Conservation (phyloP, 2,113 vertebrate species). For the Actinemys pallida region DNA sequence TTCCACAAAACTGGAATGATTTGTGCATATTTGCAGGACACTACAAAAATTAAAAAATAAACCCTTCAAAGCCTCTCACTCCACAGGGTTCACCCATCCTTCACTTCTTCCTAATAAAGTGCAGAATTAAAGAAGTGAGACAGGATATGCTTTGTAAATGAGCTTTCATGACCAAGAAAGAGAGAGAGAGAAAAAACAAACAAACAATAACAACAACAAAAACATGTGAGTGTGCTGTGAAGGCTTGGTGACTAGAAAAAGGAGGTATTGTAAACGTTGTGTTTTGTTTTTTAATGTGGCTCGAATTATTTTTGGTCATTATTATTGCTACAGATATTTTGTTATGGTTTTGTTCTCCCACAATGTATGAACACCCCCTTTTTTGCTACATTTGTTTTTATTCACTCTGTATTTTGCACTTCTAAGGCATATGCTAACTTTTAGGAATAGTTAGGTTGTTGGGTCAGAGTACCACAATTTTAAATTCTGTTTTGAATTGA, state of each 20-base stretch:
- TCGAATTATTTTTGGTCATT: background rate
- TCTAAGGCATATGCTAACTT: background rate
- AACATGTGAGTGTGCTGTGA: background rate
- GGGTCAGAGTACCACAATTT: background rate
- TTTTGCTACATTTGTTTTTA: background rate
- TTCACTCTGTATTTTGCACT: background rate
- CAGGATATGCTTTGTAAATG: background rate
- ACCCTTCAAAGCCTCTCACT: background rate
- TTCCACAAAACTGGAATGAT: background rate
- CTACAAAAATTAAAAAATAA: background rate
- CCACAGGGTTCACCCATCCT: background rate
- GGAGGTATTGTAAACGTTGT: background rate
- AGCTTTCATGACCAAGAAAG: background rate
- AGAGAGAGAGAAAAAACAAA: background rate
- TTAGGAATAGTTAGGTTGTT: background rate
- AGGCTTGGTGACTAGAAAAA: rapidly evolving
- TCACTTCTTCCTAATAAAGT: background rate
- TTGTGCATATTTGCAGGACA: background rate
- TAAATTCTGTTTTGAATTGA: background rate
- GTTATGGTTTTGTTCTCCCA: background rate
- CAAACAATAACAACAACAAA: too few species aligned
- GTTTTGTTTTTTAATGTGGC: background rate
- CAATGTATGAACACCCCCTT: background rate
- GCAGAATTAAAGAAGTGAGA: background rate
- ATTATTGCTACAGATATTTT: rapidly evolving